phyloP scores from a whole-genome alignment of 2,113 vertebrate genomes.

The Zosterops hypoxanthus region DNA sequence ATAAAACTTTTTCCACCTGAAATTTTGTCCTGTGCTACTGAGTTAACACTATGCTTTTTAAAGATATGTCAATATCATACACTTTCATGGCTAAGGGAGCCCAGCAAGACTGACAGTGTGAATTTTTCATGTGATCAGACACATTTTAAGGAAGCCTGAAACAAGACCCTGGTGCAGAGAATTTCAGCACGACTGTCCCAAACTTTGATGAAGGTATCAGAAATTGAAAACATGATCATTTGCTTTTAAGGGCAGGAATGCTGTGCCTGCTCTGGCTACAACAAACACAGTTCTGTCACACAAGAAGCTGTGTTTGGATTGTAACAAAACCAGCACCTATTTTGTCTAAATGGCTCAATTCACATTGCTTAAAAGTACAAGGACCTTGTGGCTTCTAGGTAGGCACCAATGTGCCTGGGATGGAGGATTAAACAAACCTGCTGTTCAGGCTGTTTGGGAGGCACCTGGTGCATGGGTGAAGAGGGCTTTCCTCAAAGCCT shows the following conservation, averaged over 20 bases:
- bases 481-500: background rate
- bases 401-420: background rate
- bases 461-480: background rate
- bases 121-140: background rate
- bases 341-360: background rate
- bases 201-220: background rate
- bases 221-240: background rate
- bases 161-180: background rate
- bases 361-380: background rate
- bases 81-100: background rate
- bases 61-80: accelerated
- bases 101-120: background rate
- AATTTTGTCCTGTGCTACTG: background rate
- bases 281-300: background rate
- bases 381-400: background rate
- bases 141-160: background rate
- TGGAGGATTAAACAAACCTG: background rate
- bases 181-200: background rate
- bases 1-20: background rate
- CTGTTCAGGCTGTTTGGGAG: background rate
- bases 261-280: accelerated
- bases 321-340: background rate
- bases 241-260: background rate
- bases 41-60: background rate
- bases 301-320: background rate